Conservation (phyloP, 2,888 invertebrate species). For the Oscheius sp. region DNA sequence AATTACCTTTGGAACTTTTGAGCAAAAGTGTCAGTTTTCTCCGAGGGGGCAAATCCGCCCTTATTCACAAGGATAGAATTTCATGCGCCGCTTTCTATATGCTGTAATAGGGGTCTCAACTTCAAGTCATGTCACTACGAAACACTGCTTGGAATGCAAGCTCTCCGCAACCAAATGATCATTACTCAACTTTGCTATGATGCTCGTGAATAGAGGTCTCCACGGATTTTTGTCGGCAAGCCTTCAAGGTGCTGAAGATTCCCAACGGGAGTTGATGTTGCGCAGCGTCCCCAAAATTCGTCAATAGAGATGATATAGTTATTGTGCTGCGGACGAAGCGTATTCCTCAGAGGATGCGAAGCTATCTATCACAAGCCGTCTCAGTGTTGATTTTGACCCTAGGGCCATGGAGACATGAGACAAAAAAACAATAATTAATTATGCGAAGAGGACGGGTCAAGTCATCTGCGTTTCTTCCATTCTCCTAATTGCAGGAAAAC, state of each 20-base stretch:
- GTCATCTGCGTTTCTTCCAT: slow-evolving; percentile 4
- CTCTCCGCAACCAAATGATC: not conserved
- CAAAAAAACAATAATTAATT: not conserved
- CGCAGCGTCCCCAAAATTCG: slow-evolving; percentile 31
- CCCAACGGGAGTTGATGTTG: slow-evolving; percentile 26
- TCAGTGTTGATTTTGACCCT: slow-evolving; percentile 31
- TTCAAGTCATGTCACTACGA: slow-evolving; percentile 26
- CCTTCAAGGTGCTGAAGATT: slow-evolving; percentile 21
- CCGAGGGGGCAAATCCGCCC: slow-evolving; percentile 26
- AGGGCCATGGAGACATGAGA: not conserved
- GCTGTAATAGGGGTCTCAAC: slow-evolving; percentile 30
- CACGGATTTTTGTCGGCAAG: slow-evolving; percentile 15
- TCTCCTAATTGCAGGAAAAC: slow-evolving; percentile 21
- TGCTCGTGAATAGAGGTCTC: not conserved
- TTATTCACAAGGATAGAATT: slow-evolving; percentile 28
- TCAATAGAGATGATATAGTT: slow-evolving; percentile 35
- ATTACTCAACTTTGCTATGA: slow-evolving; percentile 9
- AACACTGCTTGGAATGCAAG: not conserved
- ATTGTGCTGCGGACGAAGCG: slow-evolving; percentile 27
- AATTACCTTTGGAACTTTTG: slow-evolving; percentile 10
- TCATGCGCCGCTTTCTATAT: slow-evolving; percentile 31
- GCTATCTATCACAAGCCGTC: slow-evolving; percentile 28
- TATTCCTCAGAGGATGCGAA: slow-evolving; percentile 27
- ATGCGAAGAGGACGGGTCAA: not conserved
- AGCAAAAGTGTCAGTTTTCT: slow-evolving; percentile 28